Evolutionary conservation across 2,797 vertebrate species (phyloP).

Genomic region (Anabas testudineus): DNA sequence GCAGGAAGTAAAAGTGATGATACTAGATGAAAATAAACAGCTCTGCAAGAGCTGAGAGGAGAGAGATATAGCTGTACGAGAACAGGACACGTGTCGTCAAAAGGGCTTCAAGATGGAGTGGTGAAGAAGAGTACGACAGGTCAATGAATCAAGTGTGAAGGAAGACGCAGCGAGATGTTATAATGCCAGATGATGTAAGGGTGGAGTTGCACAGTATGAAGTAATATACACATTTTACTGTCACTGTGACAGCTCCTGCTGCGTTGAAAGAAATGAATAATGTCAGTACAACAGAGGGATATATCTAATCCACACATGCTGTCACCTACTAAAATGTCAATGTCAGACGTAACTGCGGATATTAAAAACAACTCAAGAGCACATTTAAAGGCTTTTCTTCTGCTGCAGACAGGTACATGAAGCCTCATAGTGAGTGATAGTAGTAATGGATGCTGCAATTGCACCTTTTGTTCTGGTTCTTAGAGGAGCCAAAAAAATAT

Average conservation of each 20-base stretch:
- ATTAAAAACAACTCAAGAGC: neutral
- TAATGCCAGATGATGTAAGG: constrained; percentile 14
- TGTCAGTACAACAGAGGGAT: neutral
- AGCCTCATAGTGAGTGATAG: neutral
- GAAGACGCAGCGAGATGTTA: constrained; percentile 4
- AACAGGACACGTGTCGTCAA: constrained; percentile 10
- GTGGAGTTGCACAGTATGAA: constrained; percentile 7
- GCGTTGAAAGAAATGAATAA: constrained; percentile 1
- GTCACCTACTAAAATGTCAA: neutral
- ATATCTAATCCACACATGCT: constrained; percentile 1
- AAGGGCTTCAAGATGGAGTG: constrained; percentile 15
- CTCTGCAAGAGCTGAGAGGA: constrained; percentile 21
- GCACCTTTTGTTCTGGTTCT: neutral
- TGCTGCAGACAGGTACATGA: neutral
- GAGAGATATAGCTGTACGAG: constrained; percentile 22
- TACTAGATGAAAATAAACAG: constrained; percentile 11
- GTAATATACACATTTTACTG: constrained; percentile 20
- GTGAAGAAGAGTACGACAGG: constrained; percentile 18
- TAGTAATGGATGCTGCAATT: neutral
- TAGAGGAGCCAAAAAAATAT: neutral
- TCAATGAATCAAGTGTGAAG: constrained; percentile 32
- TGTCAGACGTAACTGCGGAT: constrained; percentile 3
- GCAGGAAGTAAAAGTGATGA: neutral
- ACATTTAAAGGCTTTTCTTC: neutral
- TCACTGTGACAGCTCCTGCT: constrained; percentile 4